phyloP scores from a whole-genome alignment of 2,113 vertebrate species.

The Crypturellus undulatus region DNA sequence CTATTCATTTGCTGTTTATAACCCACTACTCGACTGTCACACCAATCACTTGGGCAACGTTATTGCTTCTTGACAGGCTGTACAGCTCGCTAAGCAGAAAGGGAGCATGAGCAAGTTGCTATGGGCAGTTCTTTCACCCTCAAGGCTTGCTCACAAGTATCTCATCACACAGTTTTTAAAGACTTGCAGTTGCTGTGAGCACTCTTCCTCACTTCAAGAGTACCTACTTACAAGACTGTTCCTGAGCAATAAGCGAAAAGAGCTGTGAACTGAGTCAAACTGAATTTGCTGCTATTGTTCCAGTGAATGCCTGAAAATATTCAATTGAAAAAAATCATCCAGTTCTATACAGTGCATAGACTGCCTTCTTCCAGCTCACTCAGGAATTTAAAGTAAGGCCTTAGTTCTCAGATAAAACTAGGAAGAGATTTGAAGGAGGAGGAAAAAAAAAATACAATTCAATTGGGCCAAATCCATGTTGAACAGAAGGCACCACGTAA shows the following conservation, averaged over 20 bases:
- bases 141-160: neutral
- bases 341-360: neutral
- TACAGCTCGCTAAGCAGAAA: neutral
- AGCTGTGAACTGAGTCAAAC: neutral
- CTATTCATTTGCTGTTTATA: neutral
- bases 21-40: neutral
- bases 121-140: neutral
- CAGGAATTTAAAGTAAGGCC: neutral
- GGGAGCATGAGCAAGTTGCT: accelerated
- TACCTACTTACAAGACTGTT: neutral
- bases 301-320: neutral
- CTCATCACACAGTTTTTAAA: neutral
- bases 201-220: neutral
- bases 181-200: neutral
- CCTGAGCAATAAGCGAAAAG: neutral
- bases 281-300: neutral
- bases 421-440: neutral
- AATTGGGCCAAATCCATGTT: neutral
- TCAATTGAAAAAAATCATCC: neutral
- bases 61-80: neutral
- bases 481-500: neutral
- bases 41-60: neutral
- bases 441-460: neutral
- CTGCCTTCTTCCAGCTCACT: neutral
- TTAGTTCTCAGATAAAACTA: neutral